Percentiles rank a stretch among this genome's conserved stretches.
Evolutionary conservation across 2,797 vertebrate species (phyloP).

Genomic region (Hirundo rustica): DNA sequence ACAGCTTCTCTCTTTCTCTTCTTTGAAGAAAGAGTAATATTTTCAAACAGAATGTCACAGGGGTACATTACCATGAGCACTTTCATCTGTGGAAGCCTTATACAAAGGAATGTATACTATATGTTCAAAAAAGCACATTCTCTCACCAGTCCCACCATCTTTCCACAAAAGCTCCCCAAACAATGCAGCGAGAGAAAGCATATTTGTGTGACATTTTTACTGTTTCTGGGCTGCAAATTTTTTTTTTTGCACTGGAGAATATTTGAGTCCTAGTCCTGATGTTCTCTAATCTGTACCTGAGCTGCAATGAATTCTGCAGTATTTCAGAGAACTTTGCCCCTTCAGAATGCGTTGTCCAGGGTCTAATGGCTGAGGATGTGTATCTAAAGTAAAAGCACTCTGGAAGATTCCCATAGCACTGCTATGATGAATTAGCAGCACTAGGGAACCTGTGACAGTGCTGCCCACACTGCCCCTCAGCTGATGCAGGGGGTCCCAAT

Average conservation of each 20-base stretch:
- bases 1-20: slow-evolving; percentile 54
- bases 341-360: background rate
- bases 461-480: background rate
- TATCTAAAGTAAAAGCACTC: background rate
- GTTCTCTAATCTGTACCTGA: background rate
- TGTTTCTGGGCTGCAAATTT: background rate
- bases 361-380: background rate
- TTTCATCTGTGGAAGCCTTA: slow-evolving; percentile 52
- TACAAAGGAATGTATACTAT: background rate
- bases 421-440: background rate
- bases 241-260: background rate
- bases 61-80: slow-evolving; percentile 32
- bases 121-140: background rate
- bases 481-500: background rate
- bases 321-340: background rate
- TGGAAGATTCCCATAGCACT: background rate
- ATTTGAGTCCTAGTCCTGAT: background rate
- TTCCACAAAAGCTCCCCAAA: background rate
- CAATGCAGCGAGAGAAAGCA: background rate
- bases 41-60: slow-evolving; percentile 56
- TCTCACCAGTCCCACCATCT: background rate
- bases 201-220: background rate
- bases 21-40: slow-evolving; percentile 48
- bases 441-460: fast-evolving
- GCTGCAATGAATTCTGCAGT: background rate